Conservation (phyloP, 2,888 invertebrate species). For the Conistra vaccinii region DNA sequence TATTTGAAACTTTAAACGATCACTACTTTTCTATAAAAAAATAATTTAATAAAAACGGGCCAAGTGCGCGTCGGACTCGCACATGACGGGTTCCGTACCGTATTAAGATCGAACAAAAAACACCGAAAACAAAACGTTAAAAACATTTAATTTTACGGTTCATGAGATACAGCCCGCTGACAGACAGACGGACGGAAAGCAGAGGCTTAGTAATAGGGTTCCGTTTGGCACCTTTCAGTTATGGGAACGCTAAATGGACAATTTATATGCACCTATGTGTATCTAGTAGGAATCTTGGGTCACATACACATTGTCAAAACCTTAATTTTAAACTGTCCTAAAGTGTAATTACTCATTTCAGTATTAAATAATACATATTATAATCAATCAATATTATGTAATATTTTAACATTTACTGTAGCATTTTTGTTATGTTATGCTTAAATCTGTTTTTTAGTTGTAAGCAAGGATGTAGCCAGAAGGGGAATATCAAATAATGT, state of each 20-base stretch:
- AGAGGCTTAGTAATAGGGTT: no score
- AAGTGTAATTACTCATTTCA: conserved; percentile 68
- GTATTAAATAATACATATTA: conserved; percentile 56
- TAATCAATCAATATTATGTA: conserved; percentile 54
- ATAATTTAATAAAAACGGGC: background rate
- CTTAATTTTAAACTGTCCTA: background rate
- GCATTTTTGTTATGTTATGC: conserved; percentile 81
- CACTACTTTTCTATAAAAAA: no score
- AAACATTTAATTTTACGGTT: no score
- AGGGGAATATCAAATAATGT: conserved; percentile 9
- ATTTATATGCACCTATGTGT: conserved; percentile 1
- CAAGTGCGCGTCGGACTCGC: no score
- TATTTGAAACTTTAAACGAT: background rate
- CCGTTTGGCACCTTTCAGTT: no score
- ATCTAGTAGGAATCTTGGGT: background rate
- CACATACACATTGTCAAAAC: conserved; percentile 1
- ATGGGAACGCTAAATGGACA: no score
- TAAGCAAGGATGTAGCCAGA: conserved; percentile 66
- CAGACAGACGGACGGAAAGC: no score
- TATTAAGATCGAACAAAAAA: no score
- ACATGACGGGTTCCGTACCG: no score
- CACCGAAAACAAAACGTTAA: no score
- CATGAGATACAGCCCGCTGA: no score
- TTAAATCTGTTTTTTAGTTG: conserved; percentile 79
- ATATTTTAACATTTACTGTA: conserved; percentile 75